Conservation (phyloP, 2,797 vertebrate species). For the Ciconia nigra region DNA sequence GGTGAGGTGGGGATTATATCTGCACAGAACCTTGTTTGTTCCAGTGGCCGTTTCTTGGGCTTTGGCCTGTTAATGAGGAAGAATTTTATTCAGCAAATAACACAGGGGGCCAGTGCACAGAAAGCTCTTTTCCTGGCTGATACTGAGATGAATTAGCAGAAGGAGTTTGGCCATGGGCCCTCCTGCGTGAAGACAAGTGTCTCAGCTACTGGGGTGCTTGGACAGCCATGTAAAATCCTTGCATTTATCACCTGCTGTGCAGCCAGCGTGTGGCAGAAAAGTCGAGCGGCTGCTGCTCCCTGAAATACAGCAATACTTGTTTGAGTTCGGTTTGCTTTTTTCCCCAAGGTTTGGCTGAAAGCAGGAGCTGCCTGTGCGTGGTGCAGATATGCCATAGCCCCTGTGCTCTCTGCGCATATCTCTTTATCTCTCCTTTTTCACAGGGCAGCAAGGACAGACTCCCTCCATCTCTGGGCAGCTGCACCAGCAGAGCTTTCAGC, state of each 20-base stretch:
- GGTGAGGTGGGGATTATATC: conserved; percentile 39
- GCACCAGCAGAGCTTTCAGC: not conserved
- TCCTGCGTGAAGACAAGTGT: not conserved
- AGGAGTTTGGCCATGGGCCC: not conserved
- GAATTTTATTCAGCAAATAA: conserved; percentile 29
- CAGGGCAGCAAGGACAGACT: not conserved
- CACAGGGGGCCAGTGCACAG: not conserved
- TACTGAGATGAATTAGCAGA: not conserved
- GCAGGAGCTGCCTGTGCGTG: not conserved
- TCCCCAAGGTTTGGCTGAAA: not conserved
- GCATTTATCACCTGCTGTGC: not conserved
- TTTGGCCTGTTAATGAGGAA: not conserved
- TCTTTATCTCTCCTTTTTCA: not conserved
- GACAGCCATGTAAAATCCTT: not conserved
- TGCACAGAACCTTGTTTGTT: conserved; percentile 50
- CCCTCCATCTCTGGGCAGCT: not conserved
- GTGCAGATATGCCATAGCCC: fast-evolving
- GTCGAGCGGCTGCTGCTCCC: not conserved
- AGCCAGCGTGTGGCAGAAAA: not conserved
- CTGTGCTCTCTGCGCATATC: fast-evolving
- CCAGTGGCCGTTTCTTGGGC: not conserved
- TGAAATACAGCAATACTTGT: not conserved
- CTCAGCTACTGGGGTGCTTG: not conserved
- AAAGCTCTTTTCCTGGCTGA: not conserved
- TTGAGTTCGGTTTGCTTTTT: not conserved